These are phyloP conservation scores for Hymenochirus boettgeri DNA, from an alignment of 2,113 vertebrate genomes.

Conservation along the genomic window DNA sequence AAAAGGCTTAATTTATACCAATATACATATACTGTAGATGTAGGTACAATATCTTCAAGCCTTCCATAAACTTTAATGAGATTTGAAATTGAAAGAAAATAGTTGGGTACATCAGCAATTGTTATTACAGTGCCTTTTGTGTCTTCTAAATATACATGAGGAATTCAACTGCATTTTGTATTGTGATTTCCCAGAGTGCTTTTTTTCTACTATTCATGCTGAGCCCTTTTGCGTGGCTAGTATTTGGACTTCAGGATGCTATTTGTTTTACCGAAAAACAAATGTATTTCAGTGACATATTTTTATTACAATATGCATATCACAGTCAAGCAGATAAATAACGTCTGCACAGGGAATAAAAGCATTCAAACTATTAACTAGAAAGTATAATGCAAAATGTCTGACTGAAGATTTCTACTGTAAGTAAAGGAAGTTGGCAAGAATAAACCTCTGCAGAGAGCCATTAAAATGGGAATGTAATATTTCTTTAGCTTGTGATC, in stretches of 20 bases:
- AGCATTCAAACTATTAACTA: conserved; percentile 44
- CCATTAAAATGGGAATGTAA: conserved; percentile 41
- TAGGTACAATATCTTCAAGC: no score
- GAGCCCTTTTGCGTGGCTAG: conserved; percentile 31
- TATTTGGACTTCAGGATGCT: conserved; percentile 17
- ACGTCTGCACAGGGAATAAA: conserved; percentile 40
- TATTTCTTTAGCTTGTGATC: conserved; percentile 44
- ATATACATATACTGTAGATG: no score
- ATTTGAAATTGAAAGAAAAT: no score
- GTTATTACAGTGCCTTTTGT: not conserved
- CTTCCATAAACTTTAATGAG: no score
- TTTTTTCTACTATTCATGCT: conserved; percentile 18
- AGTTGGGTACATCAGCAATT: no score
- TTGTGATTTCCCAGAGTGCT: conserved; percentile 6
- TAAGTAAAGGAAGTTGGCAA: conserved; percentile 42
- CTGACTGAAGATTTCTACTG: conserved; percentile 38
- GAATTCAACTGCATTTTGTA: not conserved
- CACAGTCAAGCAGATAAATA: conserved; percentile 43
- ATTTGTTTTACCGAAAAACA: conserved; percentile 31
- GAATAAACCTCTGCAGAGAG: conserved; percentile 35
- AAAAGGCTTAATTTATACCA: no score
- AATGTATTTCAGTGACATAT: conserved; percentile 40
- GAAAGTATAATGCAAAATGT: conserved; percentile 42
- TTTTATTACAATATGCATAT: conserved; percentile 43
- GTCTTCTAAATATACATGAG: not conserved